Conservation (phyloP, 2,113 vertebrate genomes). For the Paracanthobrama guichenoti region DNA sequence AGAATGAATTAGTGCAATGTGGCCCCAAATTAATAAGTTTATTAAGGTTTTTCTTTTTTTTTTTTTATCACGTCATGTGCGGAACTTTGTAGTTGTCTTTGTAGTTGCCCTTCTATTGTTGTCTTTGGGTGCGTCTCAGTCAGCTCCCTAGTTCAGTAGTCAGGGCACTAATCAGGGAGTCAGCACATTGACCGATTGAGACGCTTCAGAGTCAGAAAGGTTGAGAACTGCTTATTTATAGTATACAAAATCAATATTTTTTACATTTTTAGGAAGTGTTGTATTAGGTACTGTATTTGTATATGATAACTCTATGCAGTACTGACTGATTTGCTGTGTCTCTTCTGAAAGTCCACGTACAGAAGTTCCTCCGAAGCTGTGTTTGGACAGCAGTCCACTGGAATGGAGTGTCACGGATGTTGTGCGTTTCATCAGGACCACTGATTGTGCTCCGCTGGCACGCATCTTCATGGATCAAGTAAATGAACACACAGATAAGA, state of each 20-base stretch:
- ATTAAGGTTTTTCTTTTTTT: too few relatives aligned
- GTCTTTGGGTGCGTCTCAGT: too few relatives aligned
- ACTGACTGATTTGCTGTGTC: slow-evolving; percentile 18
- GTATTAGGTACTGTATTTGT: neutral
- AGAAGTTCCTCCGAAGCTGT: slow-evolving; percentile 87
- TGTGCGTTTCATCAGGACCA: slow-evolving; percentile 93
- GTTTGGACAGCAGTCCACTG: slow-evolving; percentile 93
- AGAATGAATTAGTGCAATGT: too few relatives aligned
- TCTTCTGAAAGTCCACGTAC: slow-evolving; percentile 70
- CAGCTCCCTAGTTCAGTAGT: too few relatives aligned
- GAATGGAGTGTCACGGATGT: slow-evolving; percentile 95
- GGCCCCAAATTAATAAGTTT: too few relatives aligned
- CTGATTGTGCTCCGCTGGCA: slow-evolving; percentile 92
- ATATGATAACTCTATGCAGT: neutral
- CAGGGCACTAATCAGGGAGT: too few relatives aligned
- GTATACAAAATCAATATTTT: too few relatives aligned
- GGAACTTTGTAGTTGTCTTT: too few relatives aligned
- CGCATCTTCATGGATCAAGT: slow-evolving; percentile 98
- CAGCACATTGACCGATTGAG: too few relatives aligned
- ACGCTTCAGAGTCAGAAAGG: neutral
- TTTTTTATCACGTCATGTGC: too few relatives aligned
- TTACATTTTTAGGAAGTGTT: neutral
- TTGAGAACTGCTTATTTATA: neutral
- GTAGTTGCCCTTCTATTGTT: neutral
- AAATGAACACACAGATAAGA: slow-evolving; percentile 42